Evolutionary conservation across 2,113 vertebrate species (phyloP).

Genomic region (Plestiodon gilberti): DNA sequence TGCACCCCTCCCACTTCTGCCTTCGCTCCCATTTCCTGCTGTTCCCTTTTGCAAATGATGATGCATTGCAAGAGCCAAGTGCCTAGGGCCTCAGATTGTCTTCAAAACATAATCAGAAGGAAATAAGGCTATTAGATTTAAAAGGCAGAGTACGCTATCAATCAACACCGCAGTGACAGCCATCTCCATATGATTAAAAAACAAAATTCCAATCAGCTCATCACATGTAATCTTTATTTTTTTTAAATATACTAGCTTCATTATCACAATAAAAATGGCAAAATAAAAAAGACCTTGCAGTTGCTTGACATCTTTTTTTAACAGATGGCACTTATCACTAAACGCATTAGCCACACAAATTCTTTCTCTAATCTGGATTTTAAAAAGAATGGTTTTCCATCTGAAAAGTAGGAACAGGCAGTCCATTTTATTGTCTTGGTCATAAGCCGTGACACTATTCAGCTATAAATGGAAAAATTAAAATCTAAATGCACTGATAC

Average conservation of each 20-base stretch:
- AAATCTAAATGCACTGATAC: not conserved
- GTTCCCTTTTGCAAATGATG: constrained; percentile 46
- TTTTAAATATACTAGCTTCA: not conserved
- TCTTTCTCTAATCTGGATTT: not conserved
- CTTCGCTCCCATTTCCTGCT: constrained; percentile 55
- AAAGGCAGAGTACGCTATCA: constrained; percentile 51
- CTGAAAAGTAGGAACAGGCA: not conserved
- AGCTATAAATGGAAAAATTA: not conserved
- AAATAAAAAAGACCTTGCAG: not conserved
- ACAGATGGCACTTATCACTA: not conserved
- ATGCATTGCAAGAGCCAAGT: constrained; percentile 63
- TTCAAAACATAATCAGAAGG: constrained; percentile 66
- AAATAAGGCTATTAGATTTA: constrained; percentile 61
- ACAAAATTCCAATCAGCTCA: constrained; percentile 36
- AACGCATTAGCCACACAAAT: not conserved
- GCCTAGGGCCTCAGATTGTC: constrained; percentile 55
- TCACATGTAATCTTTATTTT: constrained; percentile 58
- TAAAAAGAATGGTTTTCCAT: not conserved
- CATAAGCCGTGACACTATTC: not conserved
- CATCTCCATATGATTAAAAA: constrained; percentile 66
- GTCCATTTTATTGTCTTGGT: not conserved
- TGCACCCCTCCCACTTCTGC: constrained; percentile 14
- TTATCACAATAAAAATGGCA: constrained; percentile 40
- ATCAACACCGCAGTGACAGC: constrained; percentile 61
- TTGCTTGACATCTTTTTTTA: not conserved